Evolutionary conservation across 2,797 vertebrate species (phyloP).

Genomic region (Gallinago stenura): DNA sequence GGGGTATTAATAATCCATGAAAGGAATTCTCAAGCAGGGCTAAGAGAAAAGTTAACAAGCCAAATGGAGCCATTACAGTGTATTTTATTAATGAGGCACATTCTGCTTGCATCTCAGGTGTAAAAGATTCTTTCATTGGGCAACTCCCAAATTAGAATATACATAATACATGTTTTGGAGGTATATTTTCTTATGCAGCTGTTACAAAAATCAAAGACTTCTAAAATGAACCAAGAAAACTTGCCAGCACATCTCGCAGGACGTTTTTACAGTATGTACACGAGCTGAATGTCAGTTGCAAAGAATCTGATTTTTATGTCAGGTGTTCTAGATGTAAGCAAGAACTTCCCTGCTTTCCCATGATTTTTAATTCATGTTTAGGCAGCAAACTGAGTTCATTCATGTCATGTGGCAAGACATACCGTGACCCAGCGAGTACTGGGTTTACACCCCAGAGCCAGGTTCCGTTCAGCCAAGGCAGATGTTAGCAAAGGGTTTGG

Average conservation of each 20-base stretch:
- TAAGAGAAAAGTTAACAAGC: conserved; percentile 40
- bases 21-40: conserved; percentile 15
- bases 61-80: conserved; percentile 27
- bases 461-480: not conserved
- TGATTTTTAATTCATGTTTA: not conserved
- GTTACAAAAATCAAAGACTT: not conserved
- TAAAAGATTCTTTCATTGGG: not conserved
- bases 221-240: not conserved
- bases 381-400: not conserved
- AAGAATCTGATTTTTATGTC: not conserved
- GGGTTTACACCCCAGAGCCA: not conserved
- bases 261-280: not conserved
- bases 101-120: conserved; percentile 26
- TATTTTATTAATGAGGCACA: conserved; percentile 55
- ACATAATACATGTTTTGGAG: not conserved
- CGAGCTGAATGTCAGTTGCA: not conserved
- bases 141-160: not conserved
- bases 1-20: conserved; percentile 51
- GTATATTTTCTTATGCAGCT: not conserved
- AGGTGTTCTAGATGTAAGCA: not conserved
- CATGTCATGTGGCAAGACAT: not conserved
- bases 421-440: not conserved
- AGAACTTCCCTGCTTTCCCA: not conserved
- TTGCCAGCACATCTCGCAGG: not conserved
- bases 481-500: not conserved